Evolutionary conservation across 2,113 vertebrate species (phyloP).

Genomic region (Ictalurus punctatus): DNA sequence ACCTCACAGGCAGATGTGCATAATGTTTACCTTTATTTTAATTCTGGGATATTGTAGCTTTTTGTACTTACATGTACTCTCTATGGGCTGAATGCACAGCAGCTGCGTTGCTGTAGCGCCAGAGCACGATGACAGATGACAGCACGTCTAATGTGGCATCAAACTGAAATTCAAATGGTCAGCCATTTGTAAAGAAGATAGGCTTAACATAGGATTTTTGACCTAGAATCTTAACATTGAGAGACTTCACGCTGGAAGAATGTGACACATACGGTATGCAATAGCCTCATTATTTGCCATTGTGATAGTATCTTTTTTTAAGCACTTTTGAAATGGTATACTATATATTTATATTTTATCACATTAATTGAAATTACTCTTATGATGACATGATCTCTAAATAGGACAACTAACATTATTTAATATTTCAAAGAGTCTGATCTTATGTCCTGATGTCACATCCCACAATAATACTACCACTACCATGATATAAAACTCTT

Average conservation of each 20-base stretch:
- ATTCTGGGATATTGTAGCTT: background rate
- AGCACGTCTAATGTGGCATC: slow-evolving; percentile 93
- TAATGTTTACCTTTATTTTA: background rate
- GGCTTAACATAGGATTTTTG: background rate
- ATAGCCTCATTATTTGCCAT: background rate
- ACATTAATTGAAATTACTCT: background rate
- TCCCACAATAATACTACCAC: background rate
- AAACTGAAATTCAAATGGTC: slow-evolving; percentile 77
- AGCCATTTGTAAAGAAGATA: slow-evolving; percentile 27
- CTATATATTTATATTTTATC: background rate
- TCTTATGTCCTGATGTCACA: background rate
- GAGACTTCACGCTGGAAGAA: background rate
- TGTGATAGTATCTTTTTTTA: no score
- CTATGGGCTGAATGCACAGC: slow-evolving; percentile 96
- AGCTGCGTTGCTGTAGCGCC: slow-evolving; percentile 97
- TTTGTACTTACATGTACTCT: slow-evolving; percentile 92
- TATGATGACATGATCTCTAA: background rate
- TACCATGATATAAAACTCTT: no score
- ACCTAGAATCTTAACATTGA: background rate
- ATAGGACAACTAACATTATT: background rate
- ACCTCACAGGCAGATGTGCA: no score
- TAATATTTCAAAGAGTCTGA: background rate
- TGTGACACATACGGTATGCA: background rate
- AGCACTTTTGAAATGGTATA: background rate
- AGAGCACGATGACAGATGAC: slow-evolving; percentile 92